Percentiles rank a stretch among this genome's conserved stretches.
phyloP scores from a whole-genome alignment of 2,888 invertebrate species.

The Acleris laterana region DNA sequence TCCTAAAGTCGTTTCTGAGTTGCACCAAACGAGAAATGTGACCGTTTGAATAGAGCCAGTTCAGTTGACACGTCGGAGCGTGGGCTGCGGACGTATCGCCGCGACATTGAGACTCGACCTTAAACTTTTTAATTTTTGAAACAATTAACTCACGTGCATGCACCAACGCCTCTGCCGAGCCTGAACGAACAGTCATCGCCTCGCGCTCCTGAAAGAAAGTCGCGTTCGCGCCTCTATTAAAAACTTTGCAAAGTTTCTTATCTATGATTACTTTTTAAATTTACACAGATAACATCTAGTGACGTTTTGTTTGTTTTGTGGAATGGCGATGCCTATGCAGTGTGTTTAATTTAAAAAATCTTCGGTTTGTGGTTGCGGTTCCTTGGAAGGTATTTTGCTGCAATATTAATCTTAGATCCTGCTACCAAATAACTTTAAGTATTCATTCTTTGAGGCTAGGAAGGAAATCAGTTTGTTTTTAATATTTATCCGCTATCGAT shows the following conservation, averaged over 20 bases:
- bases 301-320: slow-evolving; percentile 70
- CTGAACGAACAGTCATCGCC: slow-evolving; percentile 30
- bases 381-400: slow-evolving; percentile 54
- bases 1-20: slow-evolving; percentile 22
- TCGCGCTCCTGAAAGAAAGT: slow-evolving; percentile 25
- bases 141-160: slow-evolving; percentile 42
- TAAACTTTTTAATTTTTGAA: slow-evolving; percentile 49
- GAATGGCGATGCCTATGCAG: slow-evolving; percentile 64
- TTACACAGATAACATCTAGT: slow-evolving; percentile 48
- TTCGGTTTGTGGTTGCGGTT: slow-evolving; percentile 62
- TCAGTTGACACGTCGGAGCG: slow-evolving; percentile 54
- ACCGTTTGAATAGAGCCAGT: slow-evolving; percentile 54
- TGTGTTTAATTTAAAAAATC: slow-evolving; percentile 64
- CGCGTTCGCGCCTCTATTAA: slow-evolving; percentile 24
- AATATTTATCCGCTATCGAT: not conserved
- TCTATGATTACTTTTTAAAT: slow-evolving; percentile 43
- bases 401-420: slow-evolving; percentile 18
- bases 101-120: slow-evolving; percentile 49
- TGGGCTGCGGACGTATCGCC: slow-evolving; percentile 55
- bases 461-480: not conserved
- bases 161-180: slow-evolving; percentile 14
- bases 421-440: slow-evolving; percentile 11
- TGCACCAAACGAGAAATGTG: slow-evolving; percentile 33
- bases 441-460: not conserved
- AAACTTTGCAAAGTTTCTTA: slow-evolving; percentile 28